Conservation (phyloP, 1,140 invertebrate species). For the Drosophila bocki region DNA sequence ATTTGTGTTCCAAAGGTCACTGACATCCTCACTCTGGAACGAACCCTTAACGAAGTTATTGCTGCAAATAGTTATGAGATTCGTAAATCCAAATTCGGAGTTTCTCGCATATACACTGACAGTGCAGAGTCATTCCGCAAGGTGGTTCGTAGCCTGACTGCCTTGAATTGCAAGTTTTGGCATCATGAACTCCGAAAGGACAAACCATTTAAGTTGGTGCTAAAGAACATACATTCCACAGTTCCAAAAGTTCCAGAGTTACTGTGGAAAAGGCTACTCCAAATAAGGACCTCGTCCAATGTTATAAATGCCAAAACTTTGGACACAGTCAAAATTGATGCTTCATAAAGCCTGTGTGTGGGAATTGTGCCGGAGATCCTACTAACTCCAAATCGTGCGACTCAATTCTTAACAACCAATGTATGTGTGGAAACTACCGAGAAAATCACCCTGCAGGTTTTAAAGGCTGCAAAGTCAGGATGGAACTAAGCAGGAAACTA, state of each 20-base stretch:
- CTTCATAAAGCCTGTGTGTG: constrained; percentile 27
- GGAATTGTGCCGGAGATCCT: constrained; percentile 16
- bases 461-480: constrained; percentile 3
- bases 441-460: constrained; percentile 6
- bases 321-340: constrained; percentile 24
- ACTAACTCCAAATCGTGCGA: constrained; percentile 9
- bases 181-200: constrained; percentile 27
- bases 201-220: constrained; percentile 13
- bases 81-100: constrained; percentile 6
- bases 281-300: constrained; percentile 20
- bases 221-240: constrained; percentile 27
- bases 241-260: constrained; percentile 13
- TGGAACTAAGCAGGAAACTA: constrained; percentile 1
- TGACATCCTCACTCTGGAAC: constrained; percentile 3
- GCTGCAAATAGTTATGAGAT: not conserved
- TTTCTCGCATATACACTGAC: constrained; percentile 11
- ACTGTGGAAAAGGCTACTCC: constrained; percentile 13
- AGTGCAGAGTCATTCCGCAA: constrained; percentile 4
- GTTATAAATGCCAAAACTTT: constrained; percentile 24
- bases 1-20: constrained; percentile 7
- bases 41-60: not conserved
- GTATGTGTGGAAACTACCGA: constrained; percentile 1
- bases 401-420: constrained; percentile 1
- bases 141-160: constrained; percentile 11
- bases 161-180: constrained; percentile 36